Base-by-base conservation (phyloP, 2,113 vertebrate genomes). In the Aphelocoma coerulescens region DNA sequence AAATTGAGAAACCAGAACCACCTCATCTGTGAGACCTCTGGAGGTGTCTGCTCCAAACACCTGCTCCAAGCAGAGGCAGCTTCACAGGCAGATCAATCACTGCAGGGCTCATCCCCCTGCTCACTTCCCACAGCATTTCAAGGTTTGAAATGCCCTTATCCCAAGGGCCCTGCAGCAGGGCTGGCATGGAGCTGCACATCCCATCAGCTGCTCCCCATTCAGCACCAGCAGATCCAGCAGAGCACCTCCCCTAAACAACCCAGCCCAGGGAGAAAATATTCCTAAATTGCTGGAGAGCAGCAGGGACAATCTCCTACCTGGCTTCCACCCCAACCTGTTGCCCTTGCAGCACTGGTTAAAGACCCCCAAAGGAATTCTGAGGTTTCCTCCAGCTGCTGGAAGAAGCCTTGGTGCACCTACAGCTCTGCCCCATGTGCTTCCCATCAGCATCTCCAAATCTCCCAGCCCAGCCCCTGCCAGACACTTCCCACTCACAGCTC, bases 231-330 rank as follows among this genome's bases (percentile, higher is more conserved):
- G 19, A 73, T 7, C 27, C 6, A 63, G 62, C 24, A 28, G 19
- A 57, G 16, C 54, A 46, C 1, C 18, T 23, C 22, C 37, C 28
- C 28, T 17, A 8, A 21, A 18, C 11, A 26, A 6, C 22, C 8
- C 30, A 3, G 24, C 57, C 16, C 26, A 4, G 10, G 21, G 13
- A 3, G 5, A 3, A 52, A n/a, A 13, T 1, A 49, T 0, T 39
- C 55, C n/a, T 20, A 5, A 43, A 5, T 4, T 6, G 39, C 39
- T 41, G 39, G 13, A 13, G 39, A 41, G 39, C 39, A 41, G 11
- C 12, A 41, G 39, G 39, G 39, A 41, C 12, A 11, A 13, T 27
- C 46, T 55, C 54, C 33, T 5, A 0, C 35, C 0, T 1, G 10
- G 14, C 32, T 72, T 41, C 43, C 35, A 41, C 11, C 21, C 24